Evolutionary conservation across 2,797 vertebrate genomes (phyloP).

Genomic region (Erpetoichthys calabaricus): DNA sequence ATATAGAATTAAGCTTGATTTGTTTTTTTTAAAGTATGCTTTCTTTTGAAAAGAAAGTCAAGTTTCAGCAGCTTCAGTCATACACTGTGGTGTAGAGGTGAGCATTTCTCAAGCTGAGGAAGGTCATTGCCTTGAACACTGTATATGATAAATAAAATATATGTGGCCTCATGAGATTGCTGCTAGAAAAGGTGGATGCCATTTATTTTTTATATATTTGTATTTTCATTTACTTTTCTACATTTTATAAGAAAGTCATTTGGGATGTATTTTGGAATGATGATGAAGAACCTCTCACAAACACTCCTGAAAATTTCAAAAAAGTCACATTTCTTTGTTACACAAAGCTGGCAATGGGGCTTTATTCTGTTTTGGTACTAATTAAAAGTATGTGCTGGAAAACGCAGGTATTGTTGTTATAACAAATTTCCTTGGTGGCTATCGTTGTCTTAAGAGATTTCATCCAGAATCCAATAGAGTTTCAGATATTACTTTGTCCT

Average conservation of each 20-base stretch:
- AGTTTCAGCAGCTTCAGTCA: not conserved
- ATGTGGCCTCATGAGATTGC: not conserved
- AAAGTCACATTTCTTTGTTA: not conserved
- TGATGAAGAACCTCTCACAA: not conserved
- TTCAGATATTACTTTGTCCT: not conserved
- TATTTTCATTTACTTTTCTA: not conserved
- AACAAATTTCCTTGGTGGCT: not conserved
- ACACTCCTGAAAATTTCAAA: not conserved
- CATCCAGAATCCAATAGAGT: not conserved
- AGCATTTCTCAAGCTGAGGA: not conserved
- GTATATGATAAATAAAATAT: not conserved
- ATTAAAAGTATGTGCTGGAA: not conserved
- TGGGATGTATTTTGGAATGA: not conserved
- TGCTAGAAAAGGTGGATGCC: not conserved
- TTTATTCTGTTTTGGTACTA: not conserved
- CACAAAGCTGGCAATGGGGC: not conserved
- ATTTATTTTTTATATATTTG: not conserved
- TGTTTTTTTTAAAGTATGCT: no score
- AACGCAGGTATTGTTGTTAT: not conserved
- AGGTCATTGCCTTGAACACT: constrained; percentile 4
- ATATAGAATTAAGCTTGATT: no score
- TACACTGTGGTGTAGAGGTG: not conserved
- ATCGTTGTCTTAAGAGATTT: not conserved
- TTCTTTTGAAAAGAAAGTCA: not conserved
- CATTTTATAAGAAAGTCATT: not conserved